These are phyloP conservation scores for Catharus ustulatus DNA, from an alignment of 2,797 vertebrate genomes.

Conservation along the genomic window DNA sequence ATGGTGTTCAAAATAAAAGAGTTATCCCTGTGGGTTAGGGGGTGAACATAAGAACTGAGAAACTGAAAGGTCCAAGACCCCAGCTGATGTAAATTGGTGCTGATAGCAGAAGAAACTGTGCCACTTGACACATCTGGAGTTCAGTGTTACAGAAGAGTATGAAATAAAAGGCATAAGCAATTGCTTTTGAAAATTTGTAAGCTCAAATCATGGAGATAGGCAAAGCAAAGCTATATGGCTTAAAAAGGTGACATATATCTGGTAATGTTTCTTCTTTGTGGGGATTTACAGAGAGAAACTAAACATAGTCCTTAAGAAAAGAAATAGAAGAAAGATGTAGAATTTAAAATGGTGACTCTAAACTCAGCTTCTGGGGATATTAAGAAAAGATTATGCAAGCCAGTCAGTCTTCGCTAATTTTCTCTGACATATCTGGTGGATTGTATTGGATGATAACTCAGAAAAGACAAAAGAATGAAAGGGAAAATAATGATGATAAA, in stretches of 20 bases:
- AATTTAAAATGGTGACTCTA: neutral
- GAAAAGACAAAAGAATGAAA: neutral
- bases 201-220: neutral
- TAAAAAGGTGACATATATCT: neutral
- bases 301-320: neutral
- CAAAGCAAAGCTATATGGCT: neutral
- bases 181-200: neutral
- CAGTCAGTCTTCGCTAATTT: neutral
- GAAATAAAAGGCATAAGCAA: neutral
- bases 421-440: neutral
- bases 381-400: neutral
- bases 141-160: neutral
- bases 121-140: neutral
- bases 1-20: neutral
- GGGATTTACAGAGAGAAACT: neutral
- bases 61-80: neutral
- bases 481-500: neutral
- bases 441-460: neutral
- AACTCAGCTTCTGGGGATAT: neutral
- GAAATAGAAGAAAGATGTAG: neutral
- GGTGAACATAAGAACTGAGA: neutral
- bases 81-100: neutral
- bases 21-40: neutral
- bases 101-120: neutral
- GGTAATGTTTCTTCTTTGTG: neutral